Base-by-base conservation (phyloP, 1,140 invertebrate genomes). In the Archivesica marissinica region DNA sequence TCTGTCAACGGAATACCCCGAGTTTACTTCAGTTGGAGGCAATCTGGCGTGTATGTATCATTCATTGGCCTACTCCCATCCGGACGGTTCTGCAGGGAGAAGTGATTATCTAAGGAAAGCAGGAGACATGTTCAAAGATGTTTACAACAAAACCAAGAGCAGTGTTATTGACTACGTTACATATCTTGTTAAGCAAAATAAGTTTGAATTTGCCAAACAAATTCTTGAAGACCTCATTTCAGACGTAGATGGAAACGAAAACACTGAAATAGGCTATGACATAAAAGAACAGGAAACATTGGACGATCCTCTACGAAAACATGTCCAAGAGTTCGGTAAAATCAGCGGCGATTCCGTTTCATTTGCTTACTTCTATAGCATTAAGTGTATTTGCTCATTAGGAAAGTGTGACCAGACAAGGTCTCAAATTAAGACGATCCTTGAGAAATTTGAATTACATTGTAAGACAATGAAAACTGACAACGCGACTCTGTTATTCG, bases 31-130 rank as follows among this genome's bases (percentile, higher is more conserved):
- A 38, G n/a, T 85, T 28, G 41, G 82, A 38, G 81, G 82, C 11
- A 85, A 87, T 30, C 76, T 81, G 28, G 86, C 82, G 15, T 85
- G 82, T 20, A 87, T 77, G 68, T 85, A 77, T 50, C 77, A 79
- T 81, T 41, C 56, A 13, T 41, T 44, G 1, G 78, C 81, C 9
- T 76, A 76, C 35, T 0, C 33, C 25, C 2, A 72, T 9, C 66
- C 66, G 0, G 66, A 72, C 0, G 39, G 66, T 13, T 72, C 66
- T 3, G 66, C 11, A 17, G 0, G 2, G 28, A 72, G 66, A 44
- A 15, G 2, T 1, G 50, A 75, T 2, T 47, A 25, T 38, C 23
- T 75, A 1, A 54, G n/a, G 6, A 75, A 75, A 54, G 72, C 72
- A n/a, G 72, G 41, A 7, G 1, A 75, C 0, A 1, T 75, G 20